Evolutionary conservation across 37 sponge, comb jelly and placozoan species (phyloP).

Genomic region (Beroe ovata): DNA sequence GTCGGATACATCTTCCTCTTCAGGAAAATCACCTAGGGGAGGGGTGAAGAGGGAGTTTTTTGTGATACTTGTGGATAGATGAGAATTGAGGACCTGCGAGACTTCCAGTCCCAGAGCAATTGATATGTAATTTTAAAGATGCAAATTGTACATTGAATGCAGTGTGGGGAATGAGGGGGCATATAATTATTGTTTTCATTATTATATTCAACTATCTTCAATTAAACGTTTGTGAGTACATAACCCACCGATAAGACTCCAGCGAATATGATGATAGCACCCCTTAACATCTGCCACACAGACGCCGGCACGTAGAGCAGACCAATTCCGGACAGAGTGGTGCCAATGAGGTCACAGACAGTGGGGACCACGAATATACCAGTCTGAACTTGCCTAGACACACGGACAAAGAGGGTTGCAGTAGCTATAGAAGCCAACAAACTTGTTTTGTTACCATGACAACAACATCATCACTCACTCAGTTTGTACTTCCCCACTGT

Average conservation of each 20-base stretch:
- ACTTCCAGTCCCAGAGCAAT: background rate
- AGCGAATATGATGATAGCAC: constrained; percentile 68
- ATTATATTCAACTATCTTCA: too few species aligned
- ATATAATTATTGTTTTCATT: too few species aligned
- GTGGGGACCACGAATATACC: constrained; percentile 69
- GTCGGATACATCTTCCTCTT: constrained; percentile 58
- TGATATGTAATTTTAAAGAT: background rate
- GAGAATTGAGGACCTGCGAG: too few species aligned
- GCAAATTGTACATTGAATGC: too few species aligned
- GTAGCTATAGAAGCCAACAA: background rate
- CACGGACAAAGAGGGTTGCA: background rate
- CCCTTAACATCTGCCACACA: constrained; percentile 70
- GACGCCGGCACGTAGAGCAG: constrained; percentile 68
- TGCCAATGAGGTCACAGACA: constrained; percentile 68
- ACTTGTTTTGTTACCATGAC: background rate
- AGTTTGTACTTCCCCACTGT: background rate
- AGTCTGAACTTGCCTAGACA: constrained; percentile 40
- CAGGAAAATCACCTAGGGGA: constrained; percentile 67
- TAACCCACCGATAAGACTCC: constrained; percentile 67
- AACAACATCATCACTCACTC: constrained; percentile 39
- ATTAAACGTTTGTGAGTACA: too few species aligned
- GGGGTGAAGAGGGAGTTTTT: too few species aligned
- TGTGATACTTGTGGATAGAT: too few species aligned
- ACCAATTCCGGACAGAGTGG: constrained; percentile 68
- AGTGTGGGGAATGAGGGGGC: too few species aligned